phyloP scores from a whole-genome alignment of 2,888 invertebrate species.

The Synergus itoensis region DNA sequence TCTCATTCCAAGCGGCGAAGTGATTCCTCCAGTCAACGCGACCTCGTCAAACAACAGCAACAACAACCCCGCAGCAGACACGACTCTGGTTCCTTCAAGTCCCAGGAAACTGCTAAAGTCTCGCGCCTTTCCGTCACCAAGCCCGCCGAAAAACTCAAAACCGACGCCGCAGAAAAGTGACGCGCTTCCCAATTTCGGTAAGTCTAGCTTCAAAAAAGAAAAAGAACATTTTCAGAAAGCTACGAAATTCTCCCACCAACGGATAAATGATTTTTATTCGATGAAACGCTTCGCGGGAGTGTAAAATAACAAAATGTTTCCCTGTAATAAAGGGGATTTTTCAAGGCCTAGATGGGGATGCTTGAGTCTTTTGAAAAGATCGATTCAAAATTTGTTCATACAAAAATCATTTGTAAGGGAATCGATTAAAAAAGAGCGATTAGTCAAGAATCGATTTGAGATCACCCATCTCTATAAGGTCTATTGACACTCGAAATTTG shows the following conservation, averaged over 20 bases:
- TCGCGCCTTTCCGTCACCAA: constrained; percentile 15
- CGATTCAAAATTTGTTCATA: too few relatives aligned
- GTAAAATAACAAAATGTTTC: neutral
- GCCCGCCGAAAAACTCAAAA: constrained; percentile 25
- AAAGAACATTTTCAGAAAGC: neutral
- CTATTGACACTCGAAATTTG: neutral
- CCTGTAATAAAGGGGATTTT: neutral
- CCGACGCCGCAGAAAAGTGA: constrained; percentile 31
- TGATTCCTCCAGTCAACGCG: constrained; percentile 64
- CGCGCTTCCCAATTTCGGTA: neutral
- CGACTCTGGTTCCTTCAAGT: constrained; percentile 68
- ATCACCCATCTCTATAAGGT: too few relatives aligned
- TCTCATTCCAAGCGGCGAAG: constrained; percentile 68
- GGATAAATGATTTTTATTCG: neutral
- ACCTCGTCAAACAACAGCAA: constrained; percentile 58
- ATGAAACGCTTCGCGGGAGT: neutral
- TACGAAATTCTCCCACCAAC: neutral
- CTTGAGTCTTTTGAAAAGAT: too few relatives aligned
- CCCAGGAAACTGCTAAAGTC: constrained; percentile 64
- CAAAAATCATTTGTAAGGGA: too few relatives aligned
- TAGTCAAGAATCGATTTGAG: neutral
- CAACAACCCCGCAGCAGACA: constrained; percentile 65
- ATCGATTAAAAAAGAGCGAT: neutral
- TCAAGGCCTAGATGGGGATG: neutral
- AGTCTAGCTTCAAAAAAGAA: neutral